Base-by-base conservation (phyloP, 2,797 vertebrate genomes). In the Melanotaenia pygmaea region DNA sequence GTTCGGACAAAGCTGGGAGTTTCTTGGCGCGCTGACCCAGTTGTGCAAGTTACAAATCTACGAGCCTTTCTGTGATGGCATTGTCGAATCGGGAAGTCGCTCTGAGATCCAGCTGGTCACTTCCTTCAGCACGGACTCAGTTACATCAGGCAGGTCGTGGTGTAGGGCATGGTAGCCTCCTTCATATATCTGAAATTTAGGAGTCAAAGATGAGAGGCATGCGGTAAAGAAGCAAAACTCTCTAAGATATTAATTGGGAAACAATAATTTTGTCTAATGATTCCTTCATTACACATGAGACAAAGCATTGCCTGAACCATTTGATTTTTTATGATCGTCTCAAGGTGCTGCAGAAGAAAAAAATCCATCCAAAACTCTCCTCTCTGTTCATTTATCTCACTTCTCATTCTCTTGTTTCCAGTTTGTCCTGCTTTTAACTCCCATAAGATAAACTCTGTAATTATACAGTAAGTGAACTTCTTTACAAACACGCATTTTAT, bases 161-260 rank as follows among this genome's bases (percentile, higher is more conserved):
- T 99, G 98, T 63, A 99, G 96, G 40, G 94, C 92, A 3, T 99
- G 98, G 87, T 96, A 99, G 68, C 92, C 97, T 82, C 96, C 96
- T 45, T 97, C 96, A 40, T 96, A 98, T 3, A 99, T 88, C 98
- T 99, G 93, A 56, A n/a, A 66, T 59, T 67, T 63, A 43, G 58
- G 28, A 45, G 51, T 12, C 20, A 70, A 3, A 45, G 10, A 1
- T 37, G 38, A 35, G 10, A 50, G 6, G 24, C 3, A 72, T 58
- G 32, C 20, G 4, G 3, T 13, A 5, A 50, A 26, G 7, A 28
- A 50, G 34, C 7, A 16, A 18, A 28, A 57, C n/a, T 3, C 20
- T 20, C 14, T 10, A 47, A n/a, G 45, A 9, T 9, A 8, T 47
- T 20, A 47, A 18, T 47, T 20, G 24, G 60, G 74, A 67, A 22